These are phyloP conservation scores for Lutraria rhynchaena DNA, from an alignment of 1,140 invertebrate genomes.

Conservation along the genomic window DNA sequence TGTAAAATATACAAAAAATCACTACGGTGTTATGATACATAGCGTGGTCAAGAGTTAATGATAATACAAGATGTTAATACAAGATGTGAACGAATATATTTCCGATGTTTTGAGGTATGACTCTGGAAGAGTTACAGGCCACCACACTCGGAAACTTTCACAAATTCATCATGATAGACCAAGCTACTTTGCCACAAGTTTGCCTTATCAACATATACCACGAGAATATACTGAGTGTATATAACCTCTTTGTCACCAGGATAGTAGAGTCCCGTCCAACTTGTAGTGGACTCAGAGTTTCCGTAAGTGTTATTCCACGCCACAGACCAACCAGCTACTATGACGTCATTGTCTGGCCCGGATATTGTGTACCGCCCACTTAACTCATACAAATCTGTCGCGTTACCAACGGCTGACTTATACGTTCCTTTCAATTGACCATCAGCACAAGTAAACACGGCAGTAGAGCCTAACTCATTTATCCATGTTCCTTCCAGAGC, in stretches of 20 bases:
- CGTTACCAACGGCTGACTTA: background rate
- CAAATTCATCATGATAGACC: too few relatives aligned
- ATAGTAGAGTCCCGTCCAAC: slow-evolving; percentile 3
- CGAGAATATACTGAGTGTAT: too few relatives aligned
- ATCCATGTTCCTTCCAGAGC: background rate
- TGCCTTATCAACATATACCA: too few relatives aligned
- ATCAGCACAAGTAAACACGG: background rate
- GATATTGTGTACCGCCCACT: slow-evolving; percentile 1
- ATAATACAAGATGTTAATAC: too few relatives aligned
- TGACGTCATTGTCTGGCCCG: background rate
- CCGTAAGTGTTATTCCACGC: slow-evolving; percentile 17
- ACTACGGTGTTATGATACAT: too few relatives aligned
- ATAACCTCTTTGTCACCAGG: background rate
- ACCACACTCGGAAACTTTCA: too few relatives aligned
- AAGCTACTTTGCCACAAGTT: too few relatives aligned
- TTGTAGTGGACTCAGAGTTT: background rate
- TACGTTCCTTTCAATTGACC: slow-evolving; percentile 14
- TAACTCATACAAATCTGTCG: background rate
- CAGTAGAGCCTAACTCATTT: slow-evolving; percentile 4
- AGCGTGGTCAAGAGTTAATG: too few relatives aligned
- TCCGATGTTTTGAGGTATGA: too few relatives aligned
- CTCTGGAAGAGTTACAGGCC: too few relatives aligned
- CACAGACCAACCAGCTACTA: background rate
- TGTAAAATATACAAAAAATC: too few relatives aligned
- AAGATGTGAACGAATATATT: too few relatives aligned